Evolutionary conservation across 2,797 vertebrate genomes (phyloP).

Genomic region (Schizothorax lantsangensis): DNA sequence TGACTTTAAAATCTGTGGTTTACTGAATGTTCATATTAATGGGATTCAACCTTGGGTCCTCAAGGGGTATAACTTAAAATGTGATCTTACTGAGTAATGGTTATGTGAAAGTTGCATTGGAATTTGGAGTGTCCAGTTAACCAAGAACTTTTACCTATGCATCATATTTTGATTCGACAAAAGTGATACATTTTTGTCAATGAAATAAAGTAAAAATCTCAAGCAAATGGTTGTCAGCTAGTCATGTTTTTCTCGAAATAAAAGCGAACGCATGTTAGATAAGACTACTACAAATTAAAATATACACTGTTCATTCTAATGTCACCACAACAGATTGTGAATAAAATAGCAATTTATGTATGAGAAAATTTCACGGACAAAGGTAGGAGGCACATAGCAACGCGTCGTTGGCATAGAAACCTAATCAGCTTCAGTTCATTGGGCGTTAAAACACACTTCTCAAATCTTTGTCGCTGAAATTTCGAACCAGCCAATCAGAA

Average conservation of each 20-base stretch:
- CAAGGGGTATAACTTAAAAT: conserved; percentile 19
- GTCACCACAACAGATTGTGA: not conserved
- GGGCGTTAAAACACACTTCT: conserved; percentile 12
- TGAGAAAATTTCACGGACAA: too few relatives aligned
- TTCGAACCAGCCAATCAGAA: conserved; percentile 42
- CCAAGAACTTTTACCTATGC: conserved; percentile 2
- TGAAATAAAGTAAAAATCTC: conserved; percentile 22
- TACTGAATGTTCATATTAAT: not conserved
- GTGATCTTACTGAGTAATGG: not conserved
- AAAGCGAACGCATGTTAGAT: too few relatives aligned
- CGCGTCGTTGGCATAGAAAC: conserved; percentile 33
- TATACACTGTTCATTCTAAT: not conserved
- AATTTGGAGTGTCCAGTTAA: not conserved
- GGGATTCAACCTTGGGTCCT: not conserved
- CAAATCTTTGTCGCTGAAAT: not conserved
- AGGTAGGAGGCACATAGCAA: not conserved
- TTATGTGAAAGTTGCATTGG: conserved; percentile 6
- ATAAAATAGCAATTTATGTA: not conserved
- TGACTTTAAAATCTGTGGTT: conserved; percentile 1
- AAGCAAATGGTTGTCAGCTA: not conserved
- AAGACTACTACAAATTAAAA: not conserved
- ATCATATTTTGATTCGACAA: conserved; percentile 15
- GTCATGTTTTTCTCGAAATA: not conserved
- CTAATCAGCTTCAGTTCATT: not conserved
- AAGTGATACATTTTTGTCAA: conserved; percentile 6